Evolutionary conservation across 1,140 invertebrate genomes (phyloP).

Genomic region (Physella acuta): DNA sequence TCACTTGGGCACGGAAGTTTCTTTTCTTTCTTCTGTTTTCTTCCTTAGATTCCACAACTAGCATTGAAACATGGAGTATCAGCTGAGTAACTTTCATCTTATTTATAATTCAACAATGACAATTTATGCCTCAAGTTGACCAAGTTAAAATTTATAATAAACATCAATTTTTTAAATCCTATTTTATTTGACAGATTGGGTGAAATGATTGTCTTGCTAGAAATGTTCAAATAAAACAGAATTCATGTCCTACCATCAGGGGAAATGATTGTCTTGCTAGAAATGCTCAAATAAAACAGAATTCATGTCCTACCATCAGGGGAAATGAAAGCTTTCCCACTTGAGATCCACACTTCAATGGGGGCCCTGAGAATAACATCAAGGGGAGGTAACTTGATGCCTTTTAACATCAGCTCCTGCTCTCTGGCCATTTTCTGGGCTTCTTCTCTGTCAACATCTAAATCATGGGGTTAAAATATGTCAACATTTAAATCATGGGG

Average conservation of each 20-base stretch:
- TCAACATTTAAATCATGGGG: slow-evolving; percentile 10
- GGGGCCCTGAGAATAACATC: slow-evolving; percentile 57
- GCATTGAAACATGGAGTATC: no score
- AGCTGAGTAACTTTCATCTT: no score
- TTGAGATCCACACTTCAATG: slow-evolving; percentile 60
- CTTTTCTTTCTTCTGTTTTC: slow-evolving; percentile 50
- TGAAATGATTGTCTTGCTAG: no score
- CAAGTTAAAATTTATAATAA: no score
- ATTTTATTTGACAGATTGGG: no score
- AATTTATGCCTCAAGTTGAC: no score
- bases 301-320: slow-evolving; percentile 43
- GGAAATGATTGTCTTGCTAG: no score
- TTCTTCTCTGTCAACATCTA: slow-evolving; percentile 46
- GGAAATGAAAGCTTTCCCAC: slow-evolving; percentile 55
- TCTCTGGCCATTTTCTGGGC: slow-evolving; percentile 35
- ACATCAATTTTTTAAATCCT: no score
- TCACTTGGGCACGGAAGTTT: slow-evolving; percentile 47
- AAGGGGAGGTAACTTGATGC: slow-evolving; percentile 45
- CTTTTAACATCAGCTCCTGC: slow-evolving; percentile 41
- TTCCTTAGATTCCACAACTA: slow-evolving; percentile 52
- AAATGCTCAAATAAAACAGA: no score
- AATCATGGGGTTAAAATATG: slow-evolving; percentile 42
- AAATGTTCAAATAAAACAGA: no score
- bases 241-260: slow-evolving; percentile 30
- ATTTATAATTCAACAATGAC: no score